Base-by-base conservation (phyloP, 2,888 invertebrate genomes). In the Ophion ellenae region DNA sequence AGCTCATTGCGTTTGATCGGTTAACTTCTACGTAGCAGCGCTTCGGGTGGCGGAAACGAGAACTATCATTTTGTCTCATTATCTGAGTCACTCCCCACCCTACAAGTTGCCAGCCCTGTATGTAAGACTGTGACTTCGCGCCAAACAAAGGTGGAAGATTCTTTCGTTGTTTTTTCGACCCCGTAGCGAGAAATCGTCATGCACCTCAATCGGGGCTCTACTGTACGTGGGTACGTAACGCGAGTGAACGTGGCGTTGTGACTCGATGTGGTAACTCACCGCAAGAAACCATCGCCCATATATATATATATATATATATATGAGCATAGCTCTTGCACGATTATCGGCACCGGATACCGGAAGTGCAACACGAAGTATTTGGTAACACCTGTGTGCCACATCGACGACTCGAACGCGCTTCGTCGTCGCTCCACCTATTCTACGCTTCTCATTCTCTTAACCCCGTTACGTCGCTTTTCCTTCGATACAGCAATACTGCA, bases 311-410 rank as follows among this genome's bases (percentile, higher is more conserved):
- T 40, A 40, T 40, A 40, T 9, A 5, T 24, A 24, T 24, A 70
- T 24, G 4, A 24, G 24, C 36, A 47, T 20, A 28, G 10, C 47
- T 69, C 57, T 76, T n/a, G 75, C 45, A 57, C 64, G 74, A 80
- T 75, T 75, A 75, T 70, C 79, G 57, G 75, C 24, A 24, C 75
- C 80, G 75, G 84, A 80, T 76, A 66, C 76, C 70, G 84, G 84
- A 84, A 84, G 75, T 80, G 70, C 75, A 24, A 17, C 36, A n/a
- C 28, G 32, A 28, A 80, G 57, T 28, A 78, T 83, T 84, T 75
- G 84, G 75, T 84, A 76, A 84, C 80, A 66, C 70, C 53, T n/a
- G 20, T 2, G 57, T 10, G 17, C 73, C 57, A 53, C 71, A 71
- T 79, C 63, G 70, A 24, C 59, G 81, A 47, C 59, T 66, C n/a